These are phyloP conservation scores for Sminthurinus aureus DNA, from an alignment of 2,888 invertebrate species.

Conservation along the genomic window DNA sequence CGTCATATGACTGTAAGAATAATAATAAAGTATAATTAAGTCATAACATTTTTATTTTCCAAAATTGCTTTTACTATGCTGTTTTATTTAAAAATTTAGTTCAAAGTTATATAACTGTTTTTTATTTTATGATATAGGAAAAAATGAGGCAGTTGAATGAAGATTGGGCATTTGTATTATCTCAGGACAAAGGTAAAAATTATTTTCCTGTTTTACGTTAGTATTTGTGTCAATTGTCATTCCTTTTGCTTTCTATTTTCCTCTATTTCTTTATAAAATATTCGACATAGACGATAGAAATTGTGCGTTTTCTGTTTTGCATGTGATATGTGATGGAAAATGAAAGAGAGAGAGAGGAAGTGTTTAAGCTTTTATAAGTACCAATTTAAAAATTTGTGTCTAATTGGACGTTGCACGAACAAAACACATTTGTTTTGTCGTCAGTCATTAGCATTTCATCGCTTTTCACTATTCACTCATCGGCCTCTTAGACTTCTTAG, in stretches of 20 bases:
- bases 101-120: background rate
- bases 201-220: background rate
- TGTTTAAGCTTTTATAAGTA: no score
- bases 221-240: background rate
- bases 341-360: no score
- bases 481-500: no score
- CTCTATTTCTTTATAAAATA: background rate
- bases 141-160: conserved; percentile 67
- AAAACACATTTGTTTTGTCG: background rate
- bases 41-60: background rate
- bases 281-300: no score
- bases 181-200: conserved; percentile 34
- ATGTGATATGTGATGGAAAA: background rate
- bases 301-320: background rate
- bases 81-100: background rate
- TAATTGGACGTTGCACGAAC: background rate
- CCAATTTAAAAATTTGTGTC: background rate
- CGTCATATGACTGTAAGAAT: conserved; percentile 65
- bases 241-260: background rate
- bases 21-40: background rate
- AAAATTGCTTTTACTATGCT: background rate
- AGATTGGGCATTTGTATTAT: conserved; percentile 67
- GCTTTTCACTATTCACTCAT: no score
- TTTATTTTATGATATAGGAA: conserved; percentile 62
- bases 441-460: no score